Evolutionary conservation across 30 jellyfish, hydroid and myxozoan genomes (phyloP), one percentile per base, ranked within the genome.

Genomic region (Haliclystus octoradiatus): DNA sequence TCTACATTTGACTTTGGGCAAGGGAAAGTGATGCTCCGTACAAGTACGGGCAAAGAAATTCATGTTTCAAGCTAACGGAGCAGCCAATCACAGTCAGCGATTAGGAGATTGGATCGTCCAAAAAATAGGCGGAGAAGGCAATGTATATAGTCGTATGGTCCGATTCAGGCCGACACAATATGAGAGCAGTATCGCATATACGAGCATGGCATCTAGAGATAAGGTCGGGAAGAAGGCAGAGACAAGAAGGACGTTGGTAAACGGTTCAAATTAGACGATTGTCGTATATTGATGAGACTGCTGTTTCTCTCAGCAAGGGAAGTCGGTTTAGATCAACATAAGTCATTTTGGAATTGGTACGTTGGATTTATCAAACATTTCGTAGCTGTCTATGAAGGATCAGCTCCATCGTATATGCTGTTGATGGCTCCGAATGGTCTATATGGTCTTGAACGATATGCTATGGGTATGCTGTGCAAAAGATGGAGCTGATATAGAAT

Each of bases 121-220:
- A 35, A 31, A 34, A 34, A 66, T 66, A 66, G 76, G 76, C 76
- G 76, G 76, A 9, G 76, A 66, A 66, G 76, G 76, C 25, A 34
- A 31, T 28, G 68, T 22, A n/a, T n/a, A n/a, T n/a, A n/a, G n/a
- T n/a, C n/a, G n/a, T n/a, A 30, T 66, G 76, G 76, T 23, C 76
- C 4, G 70, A 66, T 29, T 26, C 68, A 9, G 76, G 76, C 13
- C 72, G 76, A 33, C 31, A 31, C 7, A 66, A 66, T 30, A 28
- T 66, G 66, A 28, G 76, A 5, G 66, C 1, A 28, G 66, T 28
- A 2, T 66, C 76, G 66, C 76, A 66, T 23, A 30, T 9, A 12
- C 65, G 65, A 32, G 76, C 76, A 66, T 66, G 76, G 76, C 14
- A 66, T 34, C 34, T 31, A 23, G 19, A 31, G 24, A 66, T 30